A percentile compares a stretch with the other conserved stretches of the same genome.
phyloP scores from a whole-genome alignment of 2,888 invertebrate genomes.

The Tuberolachnus salignus region DNA sequence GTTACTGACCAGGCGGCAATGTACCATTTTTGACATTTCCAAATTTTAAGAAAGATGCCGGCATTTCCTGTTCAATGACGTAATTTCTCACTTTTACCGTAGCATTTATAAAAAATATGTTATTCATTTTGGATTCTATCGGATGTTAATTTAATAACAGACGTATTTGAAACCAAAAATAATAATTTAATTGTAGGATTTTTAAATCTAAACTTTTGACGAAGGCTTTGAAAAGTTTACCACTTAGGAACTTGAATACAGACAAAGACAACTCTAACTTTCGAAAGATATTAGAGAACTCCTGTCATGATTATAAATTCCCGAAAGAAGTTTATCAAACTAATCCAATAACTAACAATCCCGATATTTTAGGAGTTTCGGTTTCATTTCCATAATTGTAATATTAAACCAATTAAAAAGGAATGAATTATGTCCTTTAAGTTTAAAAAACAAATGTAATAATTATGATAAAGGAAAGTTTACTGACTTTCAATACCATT shows the following conservation, averaged over 20 bases:
- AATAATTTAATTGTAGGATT: conserved; percentile 34
- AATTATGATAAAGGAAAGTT: conserved; percentile 23
- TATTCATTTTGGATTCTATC: no score
- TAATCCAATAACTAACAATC: conserved; percentile 48
- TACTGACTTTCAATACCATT: background rate
- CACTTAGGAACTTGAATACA: conserved; percentile 43
- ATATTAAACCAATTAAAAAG: conserved; percentile 40
- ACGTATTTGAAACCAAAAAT: conserved; percentile 11
- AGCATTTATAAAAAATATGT: no score
- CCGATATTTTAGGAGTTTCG: conserved; percentile 47
- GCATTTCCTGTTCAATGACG: no score
- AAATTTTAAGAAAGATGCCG: no score
- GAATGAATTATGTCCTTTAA: conserved; percentile 38
- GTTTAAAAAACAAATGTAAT: conserved; percentile 20
- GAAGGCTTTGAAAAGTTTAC: conserved; percentile 44
- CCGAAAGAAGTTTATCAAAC: conserved; percentile 50
- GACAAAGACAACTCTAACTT: conserved; percentile 43
- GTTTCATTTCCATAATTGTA: conserved; percentile 52
- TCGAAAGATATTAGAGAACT: conserved; percentile 51
- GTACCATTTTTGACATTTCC: no score
- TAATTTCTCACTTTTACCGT: no score
- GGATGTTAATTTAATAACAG: conserved; percentile 26
- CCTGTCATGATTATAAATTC: conserved; percentile 48
- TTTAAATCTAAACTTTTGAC: conserved; percentile 44
- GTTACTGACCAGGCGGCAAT: no score